These are phyloP conservation scores for Holacanthella duospinosa DNA, from an alignment of 2,888 invertebrate species.

Conservation along the genomic window DNA sequence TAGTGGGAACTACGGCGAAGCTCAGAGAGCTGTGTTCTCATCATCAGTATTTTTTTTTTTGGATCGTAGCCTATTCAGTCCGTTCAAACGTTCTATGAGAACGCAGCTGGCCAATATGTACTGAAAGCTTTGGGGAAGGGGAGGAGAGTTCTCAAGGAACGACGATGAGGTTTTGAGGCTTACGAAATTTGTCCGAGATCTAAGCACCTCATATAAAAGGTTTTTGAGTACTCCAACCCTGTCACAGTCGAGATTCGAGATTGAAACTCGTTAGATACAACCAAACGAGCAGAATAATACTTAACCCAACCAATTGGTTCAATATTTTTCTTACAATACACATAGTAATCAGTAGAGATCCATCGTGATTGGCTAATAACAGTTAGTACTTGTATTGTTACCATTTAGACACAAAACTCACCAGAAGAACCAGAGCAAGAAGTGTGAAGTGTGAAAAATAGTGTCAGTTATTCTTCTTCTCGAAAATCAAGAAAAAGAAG, in stretches of 20 bases:
- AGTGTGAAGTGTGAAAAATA: not conserved
- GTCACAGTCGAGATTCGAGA: conserved; percentile 12
- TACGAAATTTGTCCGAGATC: too few relatives aligned
- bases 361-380: not conserved
- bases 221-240: conserved; percentile 3
- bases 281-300: not conserved
- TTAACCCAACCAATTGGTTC: too few relatives aligned
- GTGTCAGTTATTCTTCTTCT: too few relatives aligned
- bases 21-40: too few relatives aligned
- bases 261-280: not conserved
- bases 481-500: too few relatives aligned
- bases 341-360: not conserved
- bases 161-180: not conserved
- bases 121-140: too few relatives aligned
- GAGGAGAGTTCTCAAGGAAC: conserved; percentile 25
- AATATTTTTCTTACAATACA: too few relatives aligned
- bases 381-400: too few relatives aligned
- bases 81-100: conserved; percentile 14
- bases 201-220: conserved; percentile 15
- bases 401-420: too few relatives aligned
- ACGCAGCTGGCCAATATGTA: conserved; percentile 30
- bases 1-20: too few relatives aligned
- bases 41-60: too few relatives aligned
- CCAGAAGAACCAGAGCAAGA: not conserved
- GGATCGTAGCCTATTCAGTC: too few relatives aligned